These are phyloP conservation scores for Apis florea DNA, from an alignment of 1,140 invertebrate species.

Conservation along the genomic window DNA sequence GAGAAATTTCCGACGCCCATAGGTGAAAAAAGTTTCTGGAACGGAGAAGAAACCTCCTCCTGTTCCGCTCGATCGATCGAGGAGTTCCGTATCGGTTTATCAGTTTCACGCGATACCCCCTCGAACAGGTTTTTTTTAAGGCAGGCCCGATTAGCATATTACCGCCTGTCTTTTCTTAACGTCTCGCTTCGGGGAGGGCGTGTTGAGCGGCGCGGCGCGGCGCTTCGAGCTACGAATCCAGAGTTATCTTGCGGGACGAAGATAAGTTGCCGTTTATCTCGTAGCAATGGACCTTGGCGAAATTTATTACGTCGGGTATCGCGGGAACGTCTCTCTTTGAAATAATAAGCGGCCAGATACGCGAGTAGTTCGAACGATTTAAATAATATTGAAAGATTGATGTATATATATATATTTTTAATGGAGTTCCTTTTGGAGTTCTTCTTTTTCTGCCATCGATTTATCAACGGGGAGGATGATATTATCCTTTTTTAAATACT, in stretches of 20 bases:
- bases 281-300: conserved; percentile 7
- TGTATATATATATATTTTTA: background rate
- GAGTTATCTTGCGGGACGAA: conserved; percentile 33
- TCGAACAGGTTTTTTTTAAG: conserved; percentile 59
- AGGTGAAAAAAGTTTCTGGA: too few species aligned
- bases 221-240: conserved; percentile 9
- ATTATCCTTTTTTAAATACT: too few species aligned
- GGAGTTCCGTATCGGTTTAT: conserved; percentile 55
- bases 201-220: conserved; percentile 31
- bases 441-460: too few species aligned
- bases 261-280: conserved; percentile 51
- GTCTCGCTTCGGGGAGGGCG: conserved; percentile 20
- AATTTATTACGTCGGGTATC: conserved; percentile 45
- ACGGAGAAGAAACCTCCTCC: background rate
- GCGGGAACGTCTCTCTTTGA: background rate
- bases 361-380: background rate
- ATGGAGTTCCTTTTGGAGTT: too few species aligned
- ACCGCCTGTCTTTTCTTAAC: conserved; percentile 54
- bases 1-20: background rate
- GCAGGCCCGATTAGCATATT: conserved; percentile 60
- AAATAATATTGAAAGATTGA: background rate
- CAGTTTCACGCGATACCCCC: conserved; percentile 48
- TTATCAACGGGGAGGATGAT: too few species aligned
- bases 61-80: conserved; percentile 23
- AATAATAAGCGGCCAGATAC: background rate